Percentiles rank a stretch among this genome's conserved stretches.
Conservation (phyloP, 2,797 vertebrate species). For the Hipposideros larvatus region DNA sequence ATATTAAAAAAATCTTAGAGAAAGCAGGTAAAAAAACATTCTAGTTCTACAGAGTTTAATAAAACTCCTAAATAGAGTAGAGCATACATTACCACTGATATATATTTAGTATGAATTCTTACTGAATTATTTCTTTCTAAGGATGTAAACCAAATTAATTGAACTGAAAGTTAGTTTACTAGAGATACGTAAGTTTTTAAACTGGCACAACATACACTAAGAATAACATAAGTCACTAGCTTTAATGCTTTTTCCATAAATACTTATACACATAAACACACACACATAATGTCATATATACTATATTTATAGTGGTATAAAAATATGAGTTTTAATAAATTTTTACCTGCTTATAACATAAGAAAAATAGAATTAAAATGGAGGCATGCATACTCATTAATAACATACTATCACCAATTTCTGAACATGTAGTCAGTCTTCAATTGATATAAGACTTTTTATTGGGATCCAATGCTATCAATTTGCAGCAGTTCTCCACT, state of each 20-base stretch:
- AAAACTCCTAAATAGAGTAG: not conserved
- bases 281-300: not conserved
- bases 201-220: not conserved
- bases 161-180: not conserved
- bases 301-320: not conserved
- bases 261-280: not conserved
- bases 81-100: not conserved
- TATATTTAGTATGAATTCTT: not conserved
- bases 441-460: not conserved
- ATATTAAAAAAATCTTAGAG: not conserved
- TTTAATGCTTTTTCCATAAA: not conserved
- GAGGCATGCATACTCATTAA: not conserved
- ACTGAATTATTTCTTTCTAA: not conserved
- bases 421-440: not conserved
- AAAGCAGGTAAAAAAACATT: not conserved
- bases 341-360: not conserved
- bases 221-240: not conserved
- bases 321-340: not conserved
- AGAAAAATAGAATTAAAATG: not conserved
- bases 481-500: not conserved
- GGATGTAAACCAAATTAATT: not conserved
- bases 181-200: not conserved
- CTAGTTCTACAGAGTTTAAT: not conserved
- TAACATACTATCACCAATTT: not conserved
- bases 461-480: not conserved